Base-by-base conservation (phyloP, 2,113 vertebrate species). In the Litocranius walleri region DNA sequence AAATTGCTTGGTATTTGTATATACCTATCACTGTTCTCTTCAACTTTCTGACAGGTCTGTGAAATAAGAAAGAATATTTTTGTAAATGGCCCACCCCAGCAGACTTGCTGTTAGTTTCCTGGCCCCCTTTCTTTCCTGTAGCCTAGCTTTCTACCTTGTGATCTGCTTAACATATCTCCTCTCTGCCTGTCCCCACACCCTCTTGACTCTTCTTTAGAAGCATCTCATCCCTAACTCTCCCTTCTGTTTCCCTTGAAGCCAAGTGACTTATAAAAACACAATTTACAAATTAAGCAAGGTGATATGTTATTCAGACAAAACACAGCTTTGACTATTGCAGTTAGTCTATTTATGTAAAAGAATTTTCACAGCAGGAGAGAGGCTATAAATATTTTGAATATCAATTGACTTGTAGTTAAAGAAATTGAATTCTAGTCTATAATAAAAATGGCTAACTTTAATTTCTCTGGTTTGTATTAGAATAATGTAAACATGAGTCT, bases 361-460 rank as follows among this genome's bases (percentile, higher is more conserved):
- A 61, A 15, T 93, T 97, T 89, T 97, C 81, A 91, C 61, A 95
- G 56, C 56, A 96, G 59, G 78, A 91, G 36, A 77, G 14, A 89
- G 7, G 10, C 54, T 94, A 59, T 98, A 91, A 95, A 97, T 97
- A 97, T 97, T 97, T 94, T 97, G 78, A 91, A 71, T 90, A 95
- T 96, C 93, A 93, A 92, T 90, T 94, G 90, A 88, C 77, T 97
- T 87, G 33, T 77, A 80, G 67, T 92, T 97, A 92, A 83, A 88
- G 81, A 96, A 95, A 94, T 84, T 90, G 30, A 97, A 85, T 94
- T 97, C 62, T 74, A 61, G 19, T 52, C 90, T 82, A 14, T 2
- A n/a, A 74, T 88, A 36, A 96, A 96, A 81, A 36, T 59, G 57
- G n/a, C 85, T 93, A 67, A 67, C 88, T 96, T 95, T 97, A 77